These are phyloP conservation scores for Cassiopea andromeda DNA, from an alignment of 30 jellyfish, hydroid and myxozoan species.

Conservation along the genomic window DNA sequence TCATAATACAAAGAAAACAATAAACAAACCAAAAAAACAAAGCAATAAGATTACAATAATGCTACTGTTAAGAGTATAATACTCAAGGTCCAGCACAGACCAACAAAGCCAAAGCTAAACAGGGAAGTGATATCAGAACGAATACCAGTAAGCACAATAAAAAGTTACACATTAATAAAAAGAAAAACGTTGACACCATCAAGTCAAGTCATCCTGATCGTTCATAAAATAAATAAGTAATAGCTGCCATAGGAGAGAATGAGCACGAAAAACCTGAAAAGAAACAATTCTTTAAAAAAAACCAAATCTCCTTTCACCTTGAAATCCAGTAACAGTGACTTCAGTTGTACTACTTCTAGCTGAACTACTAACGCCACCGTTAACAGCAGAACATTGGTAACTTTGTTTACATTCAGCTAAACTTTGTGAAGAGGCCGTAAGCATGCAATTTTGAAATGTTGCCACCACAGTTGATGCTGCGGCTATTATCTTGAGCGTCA, in stretches of 20 bases:
- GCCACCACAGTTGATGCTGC: background rate
- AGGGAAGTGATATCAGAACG: too few relatives aligned
- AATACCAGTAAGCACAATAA: too few relatives aligned
- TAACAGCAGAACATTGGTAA: slow-evolving; percentile 25
- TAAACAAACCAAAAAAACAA: too few relatives aligned
- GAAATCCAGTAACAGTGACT: slow-evolving; percentile 44
- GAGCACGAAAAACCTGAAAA: background rate
- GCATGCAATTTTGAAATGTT: slow-evolving; percentile 5
- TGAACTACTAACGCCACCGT: slow-evolving; percentile 21
- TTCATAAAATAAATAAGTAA: too few relatives aligned
- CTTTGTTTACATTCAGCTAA: slow-evolving; percentile 38
- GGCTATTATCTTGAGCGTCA: slow-evolving; percentile 35
- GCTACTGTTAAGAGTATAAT: too few relatives aligned
- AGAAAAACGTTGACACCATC: too few relatives aligned
- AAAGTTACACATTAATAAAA: too few relatives aligned
- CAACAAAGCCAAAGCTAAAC: too few relatives aligned
- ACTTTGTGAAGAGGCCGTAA: slow-evolving; percentile 23
- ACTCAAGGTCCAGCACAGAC: too few relatives aligned
- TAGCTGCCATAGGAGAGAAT: background rate
- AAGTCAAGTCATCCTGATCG: too few relatives aligned
- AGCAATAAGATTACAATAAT: too few relatives aligned
- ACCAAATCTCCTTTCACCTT: slow-evolving; percentile 3
- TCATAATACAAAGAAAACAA: too few relatives aligned
- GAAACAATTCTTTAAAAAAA: background rate
- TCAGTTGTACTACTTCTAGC: background rate